Percentiles rank a stretch among this genome's conserved stretches.
phyloP scores from a whole-genome alignment of 2,888 invertebrate genomes.

The Epistrophella euchroma region DNA sequence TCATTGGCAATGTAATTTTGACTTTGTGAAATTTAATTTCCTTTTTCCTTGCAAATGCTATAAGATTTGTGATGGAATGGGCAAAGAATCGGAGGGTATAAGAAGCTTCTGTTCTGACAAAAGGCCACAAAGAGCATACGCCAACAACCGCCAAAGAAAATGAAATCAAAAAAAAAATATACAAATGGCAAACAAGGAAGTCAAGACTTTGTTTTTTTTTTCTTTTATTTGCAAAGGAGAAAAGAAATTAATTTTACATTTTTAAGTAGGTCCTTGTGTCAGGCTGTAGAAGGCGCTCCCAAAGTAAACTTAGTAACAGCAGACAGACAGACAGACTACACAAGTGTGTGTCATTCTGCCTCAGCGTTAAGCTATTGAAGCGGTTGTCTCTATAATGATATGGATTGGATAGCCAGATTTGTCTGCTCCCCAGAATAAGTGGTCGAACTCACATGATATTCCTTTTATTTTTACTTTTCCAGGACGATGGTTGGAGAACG shows the following conservation, averaged over 20 bases:
- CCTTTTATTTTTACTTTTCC: slow-evolving; percentile 11
- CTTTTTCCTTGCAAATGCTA: slow-evolving; percentile 71
- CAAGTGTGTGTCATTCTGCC: slow-evolving; percentile 18
- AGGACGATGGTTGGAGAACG: slow-evolving; percentile 79
- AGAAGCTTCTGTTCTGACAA: slow-evolving; percentile 19
- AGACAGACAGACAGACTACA: slow-evolving; percentile 1
- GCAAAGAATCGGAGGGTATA: not conserved
- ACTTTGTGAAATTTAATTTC: slow-evolving; percentile 82
- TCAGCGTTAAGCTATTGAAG: slow-evolving; percentile 38
- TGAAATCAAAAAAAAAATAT: slow-evolving; percentile 40
- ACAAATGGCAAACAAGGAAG: slow-evolving; percentile 20
- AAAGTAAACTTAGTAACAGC: not conserved
- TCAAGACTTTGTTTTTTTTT: slow-evolving; percentile 24
- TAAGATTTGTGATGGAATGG: not conserved
- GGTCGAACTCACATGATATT: slow-evolving; percentile 38
- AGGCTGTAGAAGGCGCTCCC: slow-evolving; percentile 26
- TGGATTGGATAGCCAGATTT: slow-evolving; percentile 30
- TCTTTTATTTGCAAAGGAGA: slow-evolving; percentile 69
- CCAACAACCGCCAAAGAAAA: slow-evolving; percentile 65
- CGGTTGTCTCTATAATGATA: slow-evolving; percentile 54
- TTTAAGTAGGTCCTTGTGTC: slow-evolving; percentile 65
- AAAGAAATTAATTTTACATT: slow-evolving; percentile 76
- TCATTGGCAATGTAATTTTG: slow-evolving; percentile 78
- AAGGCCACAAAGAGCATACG: slow-evolving; percentile 71
- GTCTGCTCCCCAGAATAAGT: slow-evolving; percentile 40